Base-by-base conservation (phyloP, 1,140 invertebrate genomes). In the Orchesella cincta region DNA sequence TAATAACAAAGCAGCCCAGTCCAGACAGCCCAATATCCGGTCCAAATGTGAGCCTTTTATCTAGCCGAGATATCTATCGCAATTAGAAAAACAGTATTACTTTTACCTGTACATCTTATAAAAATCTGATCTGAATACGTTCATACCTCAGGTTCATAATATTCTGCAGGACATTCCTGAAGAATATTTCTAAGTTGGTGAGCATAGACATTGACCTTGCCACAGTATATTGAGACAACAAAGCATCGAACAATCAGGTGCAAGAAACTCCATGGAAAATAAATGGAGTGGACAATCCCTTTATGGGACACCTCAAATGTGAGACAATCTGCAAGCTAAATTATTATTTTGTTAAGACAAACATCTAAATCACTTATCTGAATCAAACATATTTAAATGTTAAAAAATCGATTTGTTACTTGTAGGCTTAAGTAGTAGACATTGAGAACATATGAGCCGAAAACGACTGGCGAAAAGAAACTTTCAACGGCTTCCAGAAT, bases 341-440 rank as follows among this genome's bases (percentile, higher is more conserved):
- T 46, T 46, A 46, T 46, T 46, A 12, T 46, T 46, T 46, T 20
- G 20, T 20, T 46, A n/a, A n/a, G n/a, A n/a, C n/a, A n/a, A n/a
- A n/a, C n/a, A n/a, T n/a, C n/a, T n/a, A n/a, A n/a, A n/a, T n/a
- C n/a, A n/a, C n/a, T n/a, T n/a, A n/a, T n/a, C n/a, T n/a, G n/a
- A n/a, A n/a, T n/a, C n/a, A n/a, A n/a, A n/a, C n/a, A n/a, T n/a
- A n/a, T n/a, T n/a, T n/a, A n/a, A n/a, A n/a, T n/a, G n/a, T n/a
- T n/a, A n/a, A n/a, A n/a, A n/a, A n/a, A n/a, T n/a, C n/a, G n/a
- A n/a, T 46, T 5, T n/a, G n/a, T 46, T 34, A 79, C 78, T 54
- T 77, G 76, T 1, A 80, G 20, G 34, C 79, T 77, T 12, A 75
- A 70, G 39, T 77, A 77, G 54, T 70, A 80, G n/a, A 62, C 64